These are phyloP conservation scores for Actinernus sp. DNA, from an alignment of 92 coral and sea anemone species.

Conservation along the genomic window DNA sequence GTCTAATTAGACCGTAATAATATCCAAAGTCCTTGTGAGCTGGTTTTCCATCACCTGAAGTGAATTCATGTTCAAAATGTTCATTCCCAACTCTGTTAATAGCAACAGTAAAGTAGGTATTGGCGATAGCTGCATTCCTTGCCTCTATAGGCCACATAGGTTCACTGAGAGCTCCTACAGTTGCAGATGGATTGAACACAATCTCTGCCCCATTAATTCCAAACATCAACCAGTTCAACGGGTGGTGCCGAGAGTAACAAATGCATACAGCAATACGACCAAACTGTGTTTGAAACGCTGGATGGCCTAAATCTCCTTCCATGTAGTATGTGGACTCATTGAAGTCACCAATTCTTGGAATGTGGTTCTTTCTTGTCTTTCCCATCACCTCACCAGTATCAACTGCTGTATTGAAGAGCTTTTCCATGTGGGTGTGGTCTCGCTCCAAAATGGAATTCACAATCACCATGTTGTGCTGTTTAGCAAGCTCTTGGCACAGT, in stretches of 20 bases:
- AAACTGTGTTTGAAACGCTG: slow-evolving; percentile 98
- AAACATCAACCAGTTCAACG: slow-evolving; percentile 94
- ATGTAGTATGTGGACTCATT: slow-evolving; percentile 99
- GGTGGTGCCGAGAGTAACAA: slow-evolving; percentile 97
- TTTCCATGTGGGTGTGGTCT: slow-evolving; percentile 79
- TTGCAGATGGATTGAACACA: slow-evolving; percentile 98
- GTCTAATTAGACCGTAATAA: slow-evolving; percentile 98
- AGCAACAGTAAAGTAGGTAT: slow-evolving; percentile 87
- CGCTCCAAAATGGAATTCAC: slow-evolving; percentile 87
- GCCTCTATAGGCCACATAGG: slow-evolving; percentile 99
- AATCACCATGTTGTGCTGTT: slow-evolving; percentile 95
- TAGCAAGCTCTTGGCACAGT: slow-evolving; percentile 97
- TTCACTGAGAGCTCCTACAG: slow-evolving; percentile 98
- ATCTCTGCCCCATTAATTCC: slow-evolving; percentile 97
- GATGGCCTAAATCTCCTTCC: slow-evolving; percentile 98
- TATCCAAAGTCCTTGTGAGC: slow-evolving; percentile 99
- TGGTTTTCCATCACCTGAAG: slow-evolving; percentile 99
- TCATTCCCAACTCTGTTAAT: slow-evolving; percentile 99
- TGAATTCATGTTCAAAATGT: slow-evolving; percentile 89
- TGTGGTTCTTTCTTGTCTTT: slow-evolving; percentile 98
- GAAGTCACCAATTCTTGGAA: slow-evolving; percentile 98
- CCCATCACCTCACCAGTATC: slow-evolving; percentile 92
- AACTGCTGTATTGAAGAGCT: slow-evolving; percentile 91
- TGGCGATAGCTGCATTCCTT: slow-evolving; percentile 98
- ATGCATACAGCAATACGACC: slow-evolving; percentile 94